Evolutionary conservation across 1,140 invertebrate species (phyloP).

Genomic region (Pissodes strobi): DNA sequence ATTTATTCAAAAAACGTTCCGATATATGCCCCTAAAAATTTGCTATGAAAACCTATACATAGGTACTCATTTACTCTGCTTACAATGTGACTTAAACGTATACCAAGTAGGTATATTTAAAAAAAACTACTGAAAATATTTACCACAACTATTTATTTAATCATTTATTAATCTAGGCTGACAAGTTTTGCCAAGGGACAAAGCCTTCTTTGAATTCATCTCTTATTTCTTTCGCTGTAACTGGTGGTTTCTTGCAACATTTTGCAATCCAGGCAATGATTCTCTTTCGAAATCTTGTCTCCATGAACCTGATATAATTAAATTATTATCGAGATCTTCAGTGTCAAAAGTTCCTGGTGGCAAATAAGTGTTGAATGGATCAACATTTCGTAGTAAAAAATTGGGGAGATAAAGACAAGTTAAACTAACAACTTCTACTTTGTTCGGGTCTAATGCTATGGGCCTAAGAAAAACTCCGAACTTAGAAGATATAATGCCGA

Average conservation of each 20-base stretch:
- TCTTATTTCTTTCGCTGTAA: not conserved
- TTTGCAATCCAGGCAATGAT: not conserved
- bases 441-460: not conserved
- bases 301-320: not conserved
- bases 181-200: not conserved
- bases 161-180: not conserved
- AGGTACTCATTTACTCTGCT: too few species aligned
- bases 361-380: not conserved
- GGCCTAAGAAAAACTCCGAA: not conserved
- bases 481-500: not conserved
- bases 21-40: too few species aligned
- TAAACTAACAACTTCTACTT: not conserved
- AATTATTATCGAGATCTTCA: not conserved
- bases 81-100: too few species aligned
- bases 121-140: too few species aligned
- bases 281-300: not conserved
- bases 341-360: not conserved
- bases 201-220: not conserved
- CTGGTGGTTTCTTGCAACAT: not conserved
- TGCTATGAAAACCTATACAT: too few species aligned
- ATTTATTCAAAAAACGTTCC: too few species aligned
- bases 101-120: too few species aligned
- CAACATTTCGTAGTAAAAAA: not conserved
- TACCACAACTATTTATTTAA: too few species aligned
- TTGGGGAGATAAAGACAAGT: too few species aligned